Evolutionary conservation across 2,888 invertebrate genomes (phyloP).

Genomic region (Colletes collaris): DNA sequence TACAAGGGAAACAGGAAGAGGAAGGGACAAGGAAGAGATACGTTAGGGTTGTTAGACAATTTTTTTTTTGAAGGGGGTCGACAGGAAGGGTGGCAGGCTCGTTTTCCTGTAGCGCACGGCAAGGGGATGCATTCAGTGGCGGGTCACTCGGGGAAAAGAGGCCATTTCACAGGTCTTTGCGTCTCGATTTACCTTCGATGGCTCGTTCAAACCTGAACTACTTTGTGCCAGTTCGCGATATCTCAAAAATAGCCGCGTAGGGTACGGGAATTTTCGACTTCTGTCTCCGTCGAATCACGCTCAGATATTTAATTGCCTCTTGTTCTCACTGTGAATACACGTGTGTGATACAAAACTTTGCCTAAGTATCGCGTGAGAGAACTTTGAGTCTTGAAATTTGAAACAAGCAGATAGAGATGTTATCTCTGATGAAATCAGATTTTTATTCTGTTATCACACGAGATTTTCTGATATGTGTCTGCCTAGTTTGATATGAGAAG

Average conservation of each 20-base stretch:
- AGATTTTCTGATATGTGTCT: too few species aligned
- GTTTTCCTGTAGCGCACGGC: constrained; percentile 32
- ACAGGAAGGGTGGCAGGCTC: constrained; percentile 49
- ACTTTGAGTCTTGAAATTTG: too few species aligned
- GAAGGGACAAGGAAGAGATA: constrained; percentile 47
- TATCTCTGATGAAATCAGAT: too few species aligned
- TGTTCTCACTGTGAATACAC: too few species aligned
- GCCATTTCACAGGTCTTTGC: constrained; percentile 67
- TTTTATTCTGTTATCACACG: too few species aligned
- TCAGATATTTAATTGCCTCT: too few species aligned
- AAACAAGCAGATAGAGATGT: too few species aligned
- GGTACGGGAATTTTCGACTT: constrained; percentile 5
- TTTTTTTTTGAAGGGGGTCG: constrained; percentile 54
- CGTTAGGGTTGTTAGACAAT: constrained; percentile 55
- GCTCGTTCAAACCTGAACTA: constrained; percentile 29
- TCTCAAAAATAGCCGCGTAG: constrained; percentile 6
- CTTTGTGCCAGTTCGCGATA: constrained; percentile 4
- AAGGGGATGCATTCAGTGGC: constrained; percentile 39
- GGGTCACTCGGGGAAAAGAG: constrained; percentile 66
- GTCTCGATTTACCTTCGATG: constrained; percentile 48
- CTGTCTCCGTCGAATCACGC: not conserved
- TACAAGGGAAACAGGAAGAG: constrained; percentile 55
- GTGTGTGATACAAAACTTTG: too few species aligned
- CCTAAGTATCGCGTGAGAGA: too few species aligned
- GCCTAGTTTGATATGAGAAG: too few species aligned